A percentile compares a stretch with the other conserved stretches of the same genome.
These are phyloP conservation scores for Lottia gigantea DNA, from an alignment of 2,888 invertebrate genomes.

Conservation along the genomic window DNA sequence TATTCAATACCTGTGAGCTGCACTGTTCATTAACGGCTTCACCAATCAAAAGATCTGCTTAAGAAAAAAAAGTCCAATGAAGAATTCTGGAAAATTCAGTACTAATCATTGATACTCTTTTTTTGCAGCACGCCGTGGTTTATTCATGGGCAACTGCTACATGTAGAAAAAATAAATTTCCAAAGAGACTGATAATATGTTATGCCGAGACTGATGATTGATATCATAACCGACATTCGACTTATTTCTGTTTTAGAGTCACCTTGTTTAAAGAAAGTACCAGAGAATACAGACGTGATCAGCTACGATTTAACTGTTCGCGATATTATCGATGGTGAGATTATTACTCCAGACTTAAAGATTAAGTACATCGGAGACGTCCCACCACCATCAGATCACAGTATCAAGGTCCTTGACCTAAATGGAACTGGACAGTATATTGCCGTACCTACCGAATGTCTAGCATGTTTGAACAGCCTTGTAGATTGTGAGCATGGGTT, in stretches of 20 bases:
- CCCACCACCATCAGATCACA: constrained; percentile 13
- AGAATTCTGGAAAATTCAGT: too few species aligned
- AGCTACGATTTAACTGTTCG: constrained; percentile 29
- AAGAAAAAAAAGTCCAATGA: too few species aligned
- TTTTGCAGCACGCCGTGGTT: too few species aligned
- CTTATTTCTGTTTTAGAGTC: background rate
- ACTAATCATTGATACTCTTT: too few species aligned
- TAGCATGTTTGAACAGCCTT: constrained; percentile 26
- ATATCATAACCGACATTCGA: background rate
- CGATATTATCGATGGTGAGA: constrained; percentile 19
- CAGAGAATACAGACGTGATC: constrained; percentile 5
- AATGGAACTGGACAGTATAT: constrained; percentile 29
- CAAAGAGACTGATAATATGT: too few species aligned
- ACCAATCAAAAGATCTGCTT: too few species aligned
- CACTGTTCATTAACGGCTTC: too few species aligned
- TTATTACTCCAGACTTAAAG: constrained; percentile 26
- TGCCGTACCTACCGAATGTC: constrained; percentile 23
- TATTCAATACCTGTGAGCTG: too few species aligned
- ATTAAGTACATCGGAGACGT: constrained; percentile 29
- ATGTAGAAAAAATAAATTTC: too few species aligned
- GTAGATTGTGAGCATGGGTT: constrained; percentile 27
- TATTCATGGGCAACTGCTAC: too few species aligned
- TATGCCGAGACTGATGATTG: too few species aligned
- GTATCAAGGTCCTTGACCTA: constrained; percentile 22
- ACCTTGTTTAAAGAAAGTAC: background rate